A percentile compares a stretch with the other conserved stretches of the same genome.
These are phyloP conservation scores for Liposcelis brunnea DNA, from an alignment of 2,888 invertebrate species.

Conservation along the genomic window DNA sequence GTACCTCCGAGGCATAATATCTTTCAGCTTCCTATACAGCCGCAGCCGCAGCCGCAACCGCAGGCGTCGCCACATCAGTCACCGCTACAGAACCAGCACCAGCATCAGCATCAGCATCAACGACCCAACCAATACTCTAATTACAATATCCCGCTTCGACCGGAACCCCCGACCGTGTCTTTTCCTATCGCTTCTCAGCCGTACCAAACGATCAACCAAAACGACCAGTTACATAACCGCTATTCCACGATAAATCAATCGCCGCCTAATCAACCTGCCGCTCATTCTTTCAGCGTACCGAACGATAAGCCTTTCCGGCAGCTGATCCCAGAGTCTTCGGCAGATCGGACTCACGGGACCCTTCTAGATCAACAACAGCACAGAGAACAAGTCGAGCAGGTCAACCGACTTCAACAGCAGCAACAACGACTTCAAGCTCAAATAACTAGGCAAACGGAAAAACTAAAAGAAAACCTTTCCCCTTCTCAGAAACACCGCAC, in stretches of 20 bases:
- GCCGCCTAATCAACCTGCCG: too few species aligned
- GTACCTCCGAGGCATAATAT: too few species aligned
- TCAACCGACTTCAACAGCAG: conserved; percentile 15
- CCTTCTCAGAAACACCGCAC: too few species aligned
- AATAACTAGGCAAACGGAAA: too few species aligned
- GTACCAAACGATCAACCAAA: too few species aligned
- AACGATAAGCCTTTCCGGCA: too few species aligned
- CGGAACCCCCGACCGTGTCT: conserved; percentile 13
- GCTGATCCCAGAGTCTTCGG: too few species aligned
- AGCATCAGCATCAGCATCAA: conserved; percentile 14
- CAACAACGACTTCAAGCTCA: conserved; percentile 23
- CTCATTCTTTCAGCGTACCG: too few species aligned
- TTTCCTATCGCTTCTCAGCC: conserved; percentile 12
- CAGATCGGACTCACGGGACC: conserved; percentile 10
- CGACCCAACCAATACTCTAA: conserved; percentile 13
- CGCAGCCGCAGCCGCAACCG: conserved; percentile 16
- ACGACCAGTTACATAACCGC: too few species aligned
- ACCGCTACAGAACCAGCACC: conserved; percentile 15
- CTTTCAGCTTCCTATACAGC: conserved; percentile 8
- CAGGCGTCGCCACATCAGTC: conserved; percentile 17
- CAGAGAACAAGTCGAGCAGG: conserved; percentile 18
- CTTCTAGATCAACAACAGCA: conserved; percentile 22
- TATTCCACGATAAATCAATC: too few species aligned
- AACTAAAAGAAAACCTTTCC: too few species aligned
- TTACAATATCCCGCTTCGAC: too few species aligned